Conservation (phyloP, 2,113 vertebrate genomes). For the Centropus bengalensis region DNA sequence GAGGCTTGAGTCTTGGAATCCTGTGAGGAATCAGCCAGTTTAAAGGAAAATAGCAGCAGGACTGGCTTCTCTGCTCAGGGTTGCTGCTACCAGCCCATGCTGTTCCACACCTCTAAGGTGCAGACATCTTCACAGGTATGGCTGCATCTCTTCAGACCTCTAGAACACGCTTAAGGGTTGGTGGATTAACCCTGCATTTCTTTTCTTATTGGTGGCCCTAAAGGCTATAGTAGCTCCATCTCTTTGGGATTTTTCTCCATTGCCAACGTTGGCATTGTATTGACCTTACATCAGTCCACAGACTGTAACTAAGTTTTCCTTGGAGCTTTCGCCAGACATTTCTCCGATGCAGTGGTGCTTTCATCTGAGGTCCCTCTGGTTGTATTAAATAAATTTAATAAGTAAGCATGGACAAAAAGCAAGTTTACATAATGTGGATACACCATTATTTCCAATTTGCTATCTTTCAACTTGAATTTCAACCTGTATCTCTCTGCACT, state of each 20-base stretch:
- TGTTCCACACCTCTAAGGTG: background rate
- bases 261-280: background rate
- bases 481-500: background rate
- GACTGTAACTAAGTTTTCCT: background rate
- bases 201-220: background rate
- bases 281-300: background rate
- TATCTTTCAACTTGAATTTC: background rate
- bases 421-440: background rate
- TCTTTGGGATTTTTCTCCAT: background rate
- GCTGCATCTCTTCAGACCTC: background rate
- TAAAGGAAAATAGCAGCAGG: background rate
- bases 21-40: background rate
- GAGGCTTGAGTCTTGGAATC: background rate
- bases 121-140: background rate
- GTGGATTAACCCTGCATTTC: background rate
- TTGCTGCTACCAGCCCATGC: background rate
- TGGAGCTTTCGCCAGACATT: background rate
- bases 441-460: background rate
- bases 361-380: background rate
- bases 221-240: background rate
- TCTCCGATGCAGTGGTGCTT: background rate
- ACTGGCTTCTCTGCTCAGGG: background rate
- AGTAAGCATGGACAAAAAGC: background rate
- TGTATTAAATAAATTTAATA: background rate
- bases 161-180: accelerated